These are phyloP conservation scores for Egretta garzetta DNA, from an alignment of 2,113 vertebrate species.

Conservation along the genomic window DNA sequence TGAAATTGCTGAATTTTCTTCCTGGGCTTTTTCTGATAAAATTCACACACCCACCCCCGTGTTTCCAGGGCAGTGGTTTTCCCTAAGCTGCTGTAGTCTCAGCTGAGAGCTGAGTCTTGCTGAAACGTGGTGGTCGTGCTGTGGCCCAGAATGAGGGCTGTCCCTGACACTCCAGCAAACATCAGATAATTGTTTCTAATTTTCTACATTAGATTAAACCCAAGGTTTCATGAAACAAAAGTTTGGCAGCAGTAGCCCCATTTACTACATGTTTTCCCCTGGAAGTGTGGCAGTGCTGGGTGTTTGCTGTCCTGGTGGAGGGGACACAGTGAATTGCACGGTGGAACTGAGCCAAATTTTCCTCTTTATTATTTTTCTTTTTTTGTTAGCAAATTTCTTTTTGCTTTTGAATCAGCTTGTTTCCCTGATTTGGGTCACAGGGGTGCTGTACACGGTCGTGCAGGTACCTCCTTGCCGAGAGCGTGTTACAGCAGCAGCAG, in stretches of 20 bases:
- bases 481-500: neutral
- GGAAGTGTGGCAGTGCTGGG: fast-evolving
- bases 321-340: neutral
- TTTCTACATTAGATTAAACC: neutral
- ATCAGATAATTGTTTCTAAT: neutral
- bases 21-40: neutral
- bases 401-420: neutral
- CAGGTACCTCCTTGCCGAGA: neutral
- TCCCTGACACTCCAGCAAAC: neutral
- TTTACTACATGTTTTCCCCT: fast-evolving
- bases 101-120: neutral
- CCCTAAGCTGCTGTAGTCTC: neutral
- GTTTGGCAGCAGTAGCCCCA: neutral
- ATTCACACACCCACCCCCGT: neutral
- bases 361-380: neutral
- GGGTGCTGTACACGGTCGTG: fast-evolving
- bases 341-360: neutral
- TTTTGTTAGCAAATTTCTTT: neutral
- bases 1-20: neutral
- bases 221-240: neutral
- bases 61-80: neutral
- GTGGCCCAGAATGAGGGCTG: neutral
- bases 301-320: neutral
- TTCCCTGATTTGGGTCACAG: neutral
- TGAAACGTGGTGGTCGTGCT: neutral